Base-by-base conservation (phyloP, 2,797 vertebrate genomes). In the Sebastiscus albofasciatus region DNA sequence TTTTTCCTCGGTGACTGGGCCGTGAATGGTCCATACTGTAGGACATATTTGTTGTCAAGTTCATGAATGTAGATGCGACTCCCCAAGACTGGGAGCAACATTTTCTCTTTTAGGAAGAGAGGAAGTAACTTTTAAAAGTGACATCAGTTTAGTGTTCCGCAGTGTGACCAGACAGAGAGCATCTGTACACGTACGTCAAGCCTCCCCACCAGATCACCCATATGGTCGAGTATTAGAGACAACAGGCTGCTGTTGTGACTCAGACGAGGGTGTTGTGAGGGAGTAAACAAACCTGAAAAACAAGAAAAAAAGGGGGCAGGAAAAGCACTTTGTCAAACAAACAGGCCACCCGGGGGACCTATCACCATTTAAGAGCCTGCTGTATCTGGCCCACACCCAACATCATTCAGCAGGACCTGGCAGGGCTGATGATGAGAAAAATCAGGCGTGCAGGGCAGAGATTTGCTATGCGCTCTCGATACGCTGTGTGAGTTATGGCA, bases 281-380 rank as follows among this genome's bases (percentile, higher is more conserved):
- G 62, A 72, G 79, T 85, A 91, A 93, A 92, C 78, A 92, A 72
- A 79, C 59, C 69, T 14, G 5, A 3, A 67, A 62, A 80, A 79
- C 68, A 77, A 77, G 3, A 27, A 5, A 26, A 20, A 77, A 80
- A 56, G 76, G n/a, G 8, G 83, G 83, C 87, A 90, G 89, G 89
- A 90, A 89, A 92, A 84, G 75, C 78, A 82, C 76, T 90, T 87
- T 71, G 83, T 87, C 86, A 86, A 78, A 92, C 85, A 91, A 92
- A 92, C 83, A 82, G 71, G 34, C 67, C 24, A 76, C 90, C 67
- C 58, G 1, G 68, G 88, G 83, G 87, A 84, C 24, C 22, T 0
- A 64, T 65, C 65, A 31, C 49, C 75, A 78, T 86, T 88, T 83
- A 67, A 75, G 72, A 79, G 80, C 42, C 49, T 16, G 65, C 68